These are phyloP conservation scores for Mionectes olivaceus DNA, from an alignment of 2,797 vertebrate genomes.

Conservation along the genomic window DNA sequence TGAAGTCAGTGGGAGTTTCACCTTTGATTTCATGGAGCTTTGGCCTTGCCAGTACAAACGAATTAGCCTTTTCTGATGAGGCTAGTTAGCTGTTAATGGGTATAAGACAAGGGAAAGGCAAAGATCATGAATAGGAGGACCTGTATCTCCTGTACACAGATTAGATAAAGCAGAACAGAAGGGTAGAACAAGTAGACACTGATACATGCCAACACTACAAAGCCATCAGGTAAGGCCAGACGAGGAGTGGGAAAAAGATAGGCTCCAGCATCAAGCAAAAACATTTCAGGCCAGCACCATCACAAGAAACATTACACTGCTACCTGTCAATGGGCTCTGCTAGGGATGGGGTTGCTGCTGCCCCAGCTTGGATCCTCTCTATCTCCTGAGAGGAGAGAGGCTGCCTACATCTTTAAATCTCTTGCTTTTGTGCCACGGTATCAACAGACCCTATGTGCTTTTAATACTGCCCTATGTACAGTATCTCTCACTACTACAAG, in stretches of 20 bases:
- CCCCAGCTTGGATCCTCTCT: not conserved
- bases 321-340: accelerated
- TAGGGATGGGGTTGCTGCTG: not conserved
- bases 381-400: not conserved
- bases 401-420: not conserved
- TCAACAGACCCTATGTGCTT: accelerated
- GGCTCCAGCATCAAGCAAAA: not conserved
- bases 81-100: not conserved
- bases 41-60: not conserved
- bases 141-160: not conserved
- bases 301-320: not conserved
- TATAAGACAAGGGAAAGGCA: not conserved
- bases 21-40: slow-evolving; percentile 10
- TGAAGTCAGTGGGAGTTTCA: slow-evolving; percentile 11
- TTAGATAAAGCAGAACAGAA: not conserved
- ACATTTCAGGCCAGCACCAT: not conserved
- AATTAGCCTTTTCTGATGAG: slow-evolving; percentile 40
- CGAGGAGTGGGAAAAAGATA: not conserved
- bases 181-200: not conserved
- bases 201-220: not conserved
- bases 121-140: not conserved
- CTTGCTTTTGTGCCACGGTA: not conserved
- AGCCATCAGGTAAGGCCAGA: not conserved
- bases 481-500: not conserved
- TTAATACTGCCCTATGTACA: not conserved